These are phyloP conservation scores for Erpornis zantholeuca DNA, from an alignment of 2,113 vertebrate genomes.

Conservation along the genomic window DNA sequence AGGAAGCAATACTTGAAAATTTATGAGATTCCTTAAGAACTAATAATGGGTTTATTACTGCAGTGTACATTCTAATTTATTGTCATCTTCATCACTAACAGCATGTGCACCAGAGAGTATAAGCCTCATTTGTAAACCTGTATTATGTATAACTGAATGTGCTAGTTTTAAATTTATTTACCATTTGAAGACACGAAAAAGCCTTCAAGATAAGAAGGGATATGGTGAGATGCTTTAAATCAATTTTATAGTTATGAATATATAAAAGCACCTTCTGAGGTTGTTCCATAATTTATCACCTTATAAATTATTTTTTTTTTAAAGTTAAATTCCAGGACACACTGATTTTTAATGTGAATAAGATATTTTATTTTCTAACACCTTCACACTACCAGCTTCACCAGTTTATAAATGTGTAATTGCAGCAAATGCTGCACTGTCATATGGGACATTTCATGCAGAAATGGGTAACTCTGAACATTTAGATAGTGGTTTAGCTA, in stretches of 20 bases:
- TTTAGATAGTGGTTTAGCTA: neutral
- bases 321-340: neutral
- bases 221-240: neutral
- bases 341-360: neutral
- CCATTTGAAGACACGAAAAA: neutral
- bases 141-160: neutral
- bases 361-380: neutral
- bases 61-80: neutral
- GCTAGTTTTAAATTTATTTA: neutral
- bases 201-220: neutral
- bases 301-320: neutral
- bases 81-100: neutral
- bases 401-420: neutral
- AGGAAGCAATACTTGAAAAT: neutral
- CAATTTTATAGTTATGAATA: neutral
- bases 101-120: neutral
- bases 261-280: neutral
- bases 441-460: neutral
- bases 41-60: neutral
- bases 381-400: neutral
- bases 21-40: neutral
- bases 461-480: neutral
- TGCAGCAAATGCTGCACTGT: neutral
- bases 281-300: neutral
- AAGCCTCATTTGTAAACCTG: neutral